These are phyloP conservation scores for Eulemur mongoz DNA, from an alignment of 2,797 vertebrate genomes.

Conservation along the genomic window DNA sequence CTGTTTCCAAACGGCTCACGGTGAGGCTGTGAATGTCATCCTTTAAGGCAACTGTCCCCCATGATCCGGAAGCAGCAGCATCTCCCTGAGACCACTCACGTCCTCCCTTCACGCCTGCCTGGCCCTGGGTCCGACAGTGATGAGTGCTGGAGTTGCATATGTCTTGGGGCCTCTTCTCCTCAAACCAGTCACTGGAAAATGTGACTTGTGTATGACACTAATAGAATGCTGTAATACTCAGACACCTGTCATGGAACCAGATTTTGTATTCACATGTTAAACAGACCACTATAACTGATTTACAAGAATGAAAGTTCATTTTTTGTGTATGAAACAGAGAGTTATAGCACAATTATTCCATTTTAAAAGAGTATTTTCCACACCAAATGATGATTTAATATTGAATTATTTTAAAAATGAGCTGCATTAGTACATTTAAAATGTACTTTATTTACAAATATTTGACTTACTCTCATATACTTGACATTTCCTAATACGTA, in stretches of 20 bases:
- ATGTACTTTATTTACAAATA: not conserved
- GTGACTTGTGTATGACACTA: fast-evolving
- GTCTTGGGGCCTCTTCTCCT: not conserved
- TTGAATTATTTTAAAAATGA: not conserved
- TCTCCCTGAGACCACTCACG: fast-evolving
- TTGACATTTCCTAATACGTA: not conserved
- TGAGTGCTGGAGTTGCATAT: fast-evolving
- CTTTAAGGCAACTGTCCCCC: fast-evolving
- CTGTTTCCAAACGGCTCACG: not conserved
- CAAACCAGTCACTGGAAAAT: not conserved
- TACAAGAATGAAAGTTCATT: not conserved
- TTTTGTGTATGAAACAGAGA: not conserved
- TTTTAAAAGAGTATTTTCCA: not conserved
- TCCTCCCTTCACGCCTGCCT: not conserved
- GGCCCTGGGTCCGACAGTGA: fast-evolving
- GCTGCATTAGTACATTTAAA: not conserved
- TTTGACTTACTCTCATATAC: not conserved
- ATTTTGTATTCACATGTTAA: not conserved
- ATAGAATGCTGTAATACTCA: not conserved
- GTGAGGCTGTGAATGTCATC: fast-evolving
- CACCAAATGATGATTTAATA: not conserved
- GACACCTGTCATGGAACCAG: not conserved
- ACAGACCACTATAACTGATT: not conserved
- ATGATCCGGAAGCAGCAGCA: fast-evolving
- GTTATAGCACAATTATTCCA: not conserved